phyloP scores from a whole-genome alignment of 2,888 invertebrate species.

The Hoplodrina ambigua region DNA sequence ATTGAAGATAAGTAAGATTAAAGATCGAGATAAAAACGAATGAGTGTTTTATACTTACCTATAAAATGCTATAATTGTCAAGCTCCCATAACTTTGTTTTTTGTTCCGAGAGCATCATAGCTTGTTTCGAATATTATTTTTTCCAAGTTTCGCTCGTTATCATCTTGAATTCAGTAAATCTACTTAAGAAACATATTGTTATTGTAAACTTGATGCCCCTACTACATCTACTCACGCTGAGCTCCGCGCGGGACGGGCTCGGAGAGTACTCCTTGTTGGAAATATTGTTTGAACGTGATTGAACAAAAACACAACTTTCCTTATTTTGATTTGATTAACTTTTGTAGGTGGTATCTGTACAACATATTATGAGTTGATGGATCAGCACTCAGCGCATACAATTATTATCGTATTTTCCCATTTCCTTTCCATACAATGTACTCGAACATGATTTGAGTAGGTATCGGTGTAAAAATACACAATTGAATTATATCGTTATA shows the following conservation, averaged over 20 bases:
- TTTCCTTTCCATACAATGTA: not conserved
- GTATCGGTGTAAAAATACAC: no score
- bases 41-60: no score
- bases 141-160: conserved; percentile 35
- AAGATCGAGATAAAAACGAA: no score
- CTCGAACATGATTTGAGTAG: no score
- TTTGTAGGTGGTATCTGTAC: not conserved
- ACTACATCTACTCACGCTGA: not conserved
- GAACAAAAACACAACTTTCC: conserved; percentile 30
- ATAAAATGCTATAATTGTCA: not conserved
- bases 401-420: not conserved
- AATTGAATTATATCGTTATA: not conserved
- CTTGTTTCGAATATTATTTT: conserved; percentile 19
- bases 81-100: not conserved
- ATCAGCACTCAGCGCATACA: not conserved
- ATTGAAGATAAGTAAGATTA: no score
- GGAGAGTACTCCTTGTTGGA: conserved; percentile 16
- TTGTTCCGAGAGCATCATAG: conserved; percentile 6
- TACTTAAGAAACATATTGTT: conserved; percentile 41
- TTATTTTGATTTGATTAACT: conserved; percentile 36
- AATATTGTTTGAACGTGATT: conserved; percentile 41
- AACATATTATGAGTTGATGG: conserved; percentile 21
- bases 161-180: conserved; percentile 45
- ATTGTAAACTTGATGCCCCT: conserved; percentile 54
- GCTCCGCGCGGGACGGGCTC: not conserved